phyloP scores from a whole-genome alignment of 2,113 vertebrate species.

The Trematomus loennbergii region DNA sequence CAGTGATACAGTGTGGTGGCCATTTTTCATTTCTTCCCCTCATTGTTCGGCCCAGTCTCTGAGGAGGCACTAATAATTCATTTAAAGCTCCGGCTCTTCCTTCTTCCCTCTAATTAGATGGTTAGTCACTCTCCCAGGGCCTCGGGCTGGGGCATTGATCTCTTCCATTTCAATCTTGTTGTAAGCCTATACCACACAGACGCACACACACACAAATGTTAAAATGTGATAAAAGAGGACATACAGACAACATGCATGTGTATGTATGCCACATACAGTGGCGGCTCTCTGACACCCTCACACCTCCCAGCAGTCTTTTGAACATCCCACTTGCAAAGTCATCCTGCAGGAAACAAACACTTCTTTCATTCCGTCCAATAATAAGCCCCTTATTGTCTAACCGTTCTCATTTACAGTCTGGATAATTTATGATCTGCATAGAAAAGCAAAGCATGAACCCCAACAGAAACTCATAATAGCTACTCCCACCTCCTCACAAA shows the following conservation, averaged over 20 bases:
- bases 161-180: constrained; percentile 59
- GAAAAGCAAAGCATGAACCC: constrained; percentile 55
- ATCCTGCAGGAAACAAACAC: constrained; percentile 29
- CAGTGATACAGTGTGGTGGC: constrained; percentile 24
- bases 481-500: constrained; percentile 58
- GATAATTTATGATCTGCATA: constrained; percentile 55
- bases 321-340: constrained; percentile 40
- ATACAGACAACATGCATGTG: constrained; percentile 16
- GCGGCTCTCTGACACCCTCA: constrained; percentile 2
- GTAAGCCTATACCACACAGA: constrained; percentile 32
- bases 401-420: constrained; percentile 39
- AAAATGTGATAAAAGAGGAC: constrained; percentile 10
- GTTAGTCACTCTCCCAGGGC: constrained; percentile 68
- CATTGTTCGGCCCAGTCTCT: constrained; percentile 63
- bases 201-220: constrained; percentile 31
- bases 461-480: constrained; percentile 48
- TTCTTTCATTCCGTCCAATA: constrained; percentile 42
- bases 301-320: constrained; percentile 5
- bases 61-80: constrained; percentile 76
- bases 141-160: constrained; percentile 66
- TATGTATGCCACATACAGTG: constrained; percentile 6
- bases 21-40: constrained; percentile 62
- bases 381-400: constrained; percentile 56
- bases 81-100: constrained; percentile 67
- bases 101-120: constrained; percentile 77